Conservation (phyloP, 2,113 vertebrate species). For the Chelonoidis abingdonii region DNA sequence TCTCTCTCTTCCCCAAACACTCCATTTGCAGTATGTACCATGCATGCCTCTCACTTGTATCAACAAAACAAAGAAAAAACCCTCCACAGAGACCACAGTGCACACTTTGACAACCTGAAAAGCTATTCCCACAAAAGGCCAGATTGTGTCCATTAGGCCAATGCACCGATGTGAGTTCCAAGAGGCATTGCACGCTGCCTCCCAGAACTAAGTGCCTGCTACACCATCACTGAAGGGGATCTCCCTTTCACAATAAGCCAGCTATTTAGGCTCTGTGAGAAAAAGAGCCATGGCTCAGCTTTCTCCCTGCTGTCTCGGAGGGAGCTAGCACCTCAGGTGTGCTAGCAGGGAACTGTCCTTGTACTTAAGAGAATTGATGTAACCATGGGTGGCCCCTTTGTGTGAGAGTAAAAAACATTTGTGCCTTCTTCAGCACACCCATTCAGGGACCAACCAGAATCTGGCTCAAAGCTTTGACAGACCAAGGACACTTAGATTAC, state of each 20-base stretch:
- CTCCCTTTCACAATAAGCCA: no score
- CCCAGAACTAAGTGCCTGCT: not conserved
- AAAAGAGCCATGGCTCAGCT: not conserved
- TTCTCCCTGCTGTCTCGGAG: not conserved
- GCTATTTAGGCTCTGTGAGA: no score
- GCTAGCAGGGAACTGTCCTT: no score
- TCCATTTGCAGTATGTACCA: not conserved
- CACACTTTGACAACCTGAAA: not conserved
- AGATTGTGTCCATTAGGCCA: fast-evolving
- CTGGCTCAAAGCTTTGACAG: not conserved
- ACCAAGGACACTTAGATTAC: no score
- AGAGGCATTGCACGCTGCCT: not conserved
- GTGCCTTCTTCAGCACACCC: no score
- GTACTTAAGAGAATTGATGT: no score
- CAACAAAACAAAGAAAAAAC: not conserved
- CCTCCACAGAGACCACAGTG: not conserved
- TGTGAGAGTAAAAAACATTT: no score
- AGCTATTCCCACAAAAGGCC: not conserved
- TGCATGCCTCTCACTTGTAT: not conserved
- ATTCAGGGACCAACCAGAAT: not conserved
- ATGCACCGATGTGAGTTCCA: not conserved
- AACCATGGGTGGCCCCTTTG: no score
- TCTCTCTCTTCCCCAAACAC: not conserved
- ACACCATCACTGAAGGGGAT: not conserved
- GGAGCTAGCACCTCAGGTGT: no score